phyloP scores from a whole-genome alignment of 2,888 invertebrate genomes.

The Lagria hirta region DNA sequence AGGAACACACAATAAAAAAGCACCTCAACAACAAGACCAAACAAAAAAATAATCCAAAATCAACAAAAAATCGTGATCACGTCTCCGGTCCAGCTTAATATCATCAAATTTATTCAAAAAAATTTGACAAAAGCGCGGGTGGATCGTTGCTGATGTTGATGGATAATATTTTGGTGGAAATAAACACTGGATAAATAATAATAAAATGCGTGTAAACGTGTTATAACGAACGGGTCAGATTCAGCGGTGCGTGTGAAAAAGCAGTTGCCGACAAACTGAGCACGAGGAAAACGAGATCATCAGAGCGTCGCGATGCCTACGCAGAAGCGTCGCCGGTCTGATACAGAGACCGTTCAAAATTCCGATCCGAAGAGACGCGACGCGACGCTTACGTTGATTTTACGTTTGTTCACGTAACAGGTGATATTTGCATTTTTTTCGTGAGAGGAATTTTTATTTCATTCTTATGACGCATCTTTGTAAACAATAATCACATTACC shows the following conservation, averaged over 20 bases:
- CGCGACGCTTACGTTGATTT: slow-evolving; percentile 4
- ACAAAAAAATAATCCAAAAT: slow-evolving; percentile 8
- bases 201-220: too few relatives aligned
- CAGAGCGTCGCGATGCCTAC: slow-evolving; percentile 30
- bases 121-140: too few relatives aligned
- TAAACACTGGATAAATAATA: too few relatives aligned
- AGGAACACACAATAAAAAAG: slow-evolving; percentile 31
- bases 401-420: slow-evolving; percentile 6
- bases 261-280: slow-evolving; percentile 29
- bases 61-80: too few relatives aligned
- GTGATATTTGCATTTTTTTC: slow-evolving; percentile 3
- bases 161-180: slow-evolving; percentile 4
- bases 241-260: slow-evolving; percentile 10
- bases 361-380: slow-evolving; percentile 5
- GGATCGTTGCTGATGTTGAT: too few relatives aligned
- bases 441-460: not conserved
- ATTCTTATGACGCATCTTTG: not conserved
- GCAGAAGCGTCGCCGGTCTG: slow-evolving; percentile 23
- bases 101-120: too few relatives aligned
- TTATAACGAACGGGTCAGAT: slow-evolving; percentile 3
- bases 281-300: slow-evolving; percentile 20
- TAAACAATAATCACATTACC: not conserved
- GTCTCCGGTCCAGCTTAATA: too few relatives aligned
- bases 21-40: slow-evolving; percentile 29
- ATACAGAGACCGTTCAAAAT: slow-evolving; percentile 14